phyloP scores from a whole-genome alignment of 2,797 vertebrate genomes.

The Premnoplex brunnescens region DNA sequence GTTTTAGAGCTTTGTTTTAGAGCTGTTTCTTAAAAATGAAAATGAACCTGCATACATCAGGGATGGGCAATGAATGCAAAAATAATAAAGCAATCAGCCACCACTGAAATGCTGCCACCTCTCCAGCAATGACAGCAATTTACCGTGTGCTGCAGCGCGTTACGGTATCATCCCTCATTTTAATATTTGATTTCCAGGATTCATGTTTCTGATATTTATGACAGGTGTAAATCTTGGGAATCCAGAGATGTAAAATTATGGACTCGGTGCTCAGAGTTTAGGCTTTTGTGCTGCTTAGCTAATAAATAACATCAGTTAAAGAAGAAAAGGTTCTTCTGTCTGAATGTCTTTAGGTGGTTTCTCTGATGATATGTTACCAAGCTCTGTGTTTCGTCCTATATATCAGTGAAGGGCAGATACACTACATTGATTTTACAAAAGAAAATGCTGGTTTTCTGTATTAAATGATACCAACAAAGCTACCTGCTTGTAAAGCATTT shows the following conservation, averaged over 20 bases:
- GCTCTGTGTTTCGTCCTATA: neutral
- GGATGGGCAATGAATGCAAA: conserved; percentile 41
- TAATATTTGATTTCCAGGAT: conserved; percentile 56
- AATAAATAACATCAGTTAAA: neutral
- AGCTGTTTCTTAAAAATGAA: conserved; percentile 14
- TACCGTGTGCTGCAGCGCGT: neutral
- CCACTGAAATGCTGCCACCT: conserved; percentile 31
- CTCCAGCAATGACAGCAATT: conserved; percentile 44
- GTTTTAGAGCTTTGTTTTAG: neutral
- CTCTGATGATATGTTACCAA: neutral
- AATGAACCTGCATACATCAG: neutral
- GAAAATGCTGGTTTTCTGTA: neutral
- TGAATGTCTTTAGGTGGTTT: neutral
- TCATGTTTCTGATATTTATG: conserved; percentile 35
- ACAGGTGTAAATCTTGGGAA: conserved; percentile 20
- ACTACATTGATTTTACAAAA: neutral
- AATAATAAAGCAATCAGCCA: conserved; percentile 59
- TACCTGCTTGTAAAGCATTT: neutral
- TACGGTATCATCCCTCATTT: conserved; percentile 11
- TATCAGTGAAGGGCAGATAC: neutral
- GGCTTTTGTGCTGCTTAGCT: neutral
- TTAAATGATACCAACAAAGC: neutral
- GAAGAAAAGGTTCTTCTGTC: neutral
- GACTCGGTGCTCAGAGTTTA: neutral
- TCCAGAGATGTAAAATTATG: neutral